These are phyloP conservation scores for Galleria mellonella DNA, from an alignment of 1,140 invertebrate species.

Conservation along the genomic window DNA sequence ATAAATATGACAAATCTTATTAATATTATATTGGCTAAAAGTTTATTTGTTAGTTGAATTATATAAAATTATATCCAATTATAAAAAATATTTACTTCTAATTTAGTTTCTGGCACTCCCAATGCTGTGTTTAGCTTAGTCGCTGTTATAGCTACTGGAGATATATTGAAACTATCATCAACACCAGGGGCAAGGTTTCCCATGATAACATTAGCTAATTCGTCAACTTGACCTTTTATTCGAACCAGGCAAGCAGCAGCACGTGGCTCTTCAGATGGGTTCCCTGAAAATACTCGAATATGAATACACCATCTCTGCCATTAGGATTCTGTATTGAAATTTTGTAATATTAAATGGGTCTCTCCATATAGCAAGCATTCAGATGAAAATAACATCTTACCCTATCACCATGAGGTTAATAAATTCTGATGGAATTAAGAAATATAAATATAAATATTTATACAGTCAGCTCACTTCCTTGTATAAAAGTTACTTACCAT, in stretches of 20 bases:
- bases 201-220: constrained; percentile 37
- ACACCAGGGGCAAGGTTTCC: constrained; percentile 39
- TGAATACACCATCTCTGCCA: no score
- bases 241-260: constrained; percentile 40
- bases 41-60: no score
- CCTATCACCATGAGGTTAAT: no score
- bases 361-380: no score
- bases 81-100: constrained; percentile 27
- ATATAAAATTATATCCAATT: no score
- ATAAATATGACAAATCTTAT: no score
- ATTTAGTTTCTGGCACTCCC: constrained; percentile 48
- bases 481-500: constrained; percentile 38
- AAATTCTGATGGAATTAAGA: no score
- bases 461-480: no score
- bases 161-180: constrained; percentile 57
- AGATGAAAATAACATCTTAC: no score
- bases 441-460: no score
- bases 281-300: constrained; percentile 20
- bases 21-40: no score
- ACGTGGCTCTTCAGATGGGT: constrained; percentile 37
- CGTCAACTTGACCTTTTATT: constrained; percentile 25
- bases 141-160: constrained; percentile 35
- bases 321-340: neutral
- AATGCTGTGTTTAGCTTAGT: constrained; percentile 37
- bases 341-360: no score